Percentiles rank a stretch among this genome's conserved stretches.
phyloP scores from a whole-genome alignment of 2,113 vertebrate species.

The Oxygymnocypris stewartii region DNA sequence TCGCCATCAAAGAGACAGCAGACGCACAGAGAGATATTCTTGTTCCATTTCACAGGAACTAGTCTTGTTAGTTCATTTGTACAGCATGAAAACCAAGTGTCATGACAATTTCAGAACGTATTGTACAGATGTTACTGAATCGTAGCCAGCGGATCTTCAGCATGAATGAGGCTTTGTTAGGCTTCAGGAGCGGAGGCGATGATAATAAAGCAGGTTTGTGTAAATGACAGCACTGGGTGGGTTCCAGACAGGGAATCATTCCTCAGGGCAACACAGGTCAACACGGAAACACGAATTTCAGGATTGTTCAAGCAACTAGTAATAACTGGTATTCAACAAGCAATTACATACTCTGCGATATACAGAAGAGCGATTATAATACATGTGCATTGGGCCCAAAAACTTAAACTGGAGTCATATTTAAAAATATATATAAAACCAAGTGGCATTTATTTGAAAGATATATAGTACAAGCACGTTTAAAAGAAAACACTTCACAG shows the following conservation, averaged over 20 bases:
- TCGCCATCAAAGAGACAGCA: slow-evolving; percentile 44
- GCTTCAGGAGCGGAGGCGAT: slow-evolving; percentile 12
- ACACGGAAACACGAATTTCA: slow-evolving; percentile 71
- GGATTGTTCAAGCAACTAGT: slow-evolving; percentile 52
- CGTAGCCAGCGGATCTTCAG: background rate
- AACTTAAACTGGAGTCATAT: background rate
- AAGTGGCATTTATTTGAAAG: background rate
- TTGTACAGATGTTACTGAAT: slow-evolving; percentile 5
- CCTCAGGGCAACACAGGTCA: slow-evolving; percentile 52
- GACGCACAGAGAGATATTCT: background rate
- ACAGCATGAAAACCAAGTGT: background rate
- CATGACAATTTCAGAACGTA: background rate
- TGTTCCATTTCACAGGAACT: slow-evolving; percentile 1
- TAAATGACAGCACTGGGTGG: slow-evolving; percentile 62
- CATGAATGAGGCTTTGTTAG: slow-evolving; percentile 13
- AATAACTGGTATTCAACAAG: slow-evolving; percentile 65
- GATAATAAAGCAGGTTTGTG: slow-evolving; percentile 28
- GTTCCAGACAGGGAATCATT: slow-evolving; percentile 56
- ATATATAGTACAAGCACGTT: background rate
- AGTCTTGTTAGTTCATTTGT: background rate
- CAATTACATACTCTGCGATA: background rate
- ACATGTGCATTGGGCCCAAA: too few species aligned
- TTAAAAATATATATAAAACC: background rate
- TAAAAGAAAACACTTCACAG: background rate
- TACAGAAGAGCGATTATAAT: background rate